Percentiles rank a stretch among this genome's conserved stretches.
phyloP scores from a whole-genome alignment of 2,113 vertebrate genomes.

The Australoheros scitulus region DNA sequence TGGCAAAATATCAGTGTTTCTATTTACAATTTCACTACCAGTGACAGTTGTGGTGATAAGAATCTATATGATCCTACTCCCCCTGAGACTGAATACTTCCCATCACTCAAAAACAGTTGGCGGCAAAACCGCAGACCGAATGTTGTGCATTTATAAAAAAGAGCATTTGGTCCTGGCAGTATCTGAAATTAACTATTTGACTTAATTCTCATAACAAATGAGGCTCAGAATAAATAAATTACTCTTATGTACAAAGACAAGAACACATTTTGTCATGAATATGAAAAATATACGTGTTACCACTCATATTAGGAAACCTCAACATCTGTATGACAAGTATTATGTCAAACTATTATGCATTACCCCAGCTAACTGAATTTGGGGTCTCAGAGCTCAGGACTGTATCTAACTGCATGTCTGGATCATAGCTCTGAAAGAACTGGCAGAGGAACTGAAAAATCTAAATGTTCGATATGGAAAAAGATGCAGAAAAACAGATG shows the following conservation, averaged over 20 bases:
- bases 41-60: neutral
- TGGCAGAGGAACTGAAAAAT: neutral
- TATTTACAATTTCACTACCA: neutral
- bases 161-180: slow-evolving; percentile 1
- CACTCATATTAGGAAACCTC: neutral
- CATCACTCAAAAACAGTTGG: slow-evolving; percentile 14
- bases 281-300: neutral
- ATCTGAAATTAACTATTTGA: slow-evolving; percentile 32
- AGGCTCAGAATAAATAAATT: neutral
- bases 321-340: neutral
- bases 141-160: neutral
- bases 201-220: neutral
- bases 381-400: neutral
- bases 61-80: slow-evolving; percentile 13
- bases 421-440: neutral
- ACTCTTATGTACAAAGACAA: neutral
- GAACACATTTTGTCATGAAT: neutral
- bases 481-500: neutral
- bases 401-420: neutral
- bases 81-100: slow-evolving; percentile 9
- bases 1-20: neutral
- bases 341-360: neutral
- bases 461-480: neutral
- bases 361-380: neutral
- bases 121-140: slow-evolving; percentile 9